These are phyloP conservation scores for Python bivittatus DNA, from an alignment of 2,113 vertebrate genomes.

Conservation along the genomic window DNA sequence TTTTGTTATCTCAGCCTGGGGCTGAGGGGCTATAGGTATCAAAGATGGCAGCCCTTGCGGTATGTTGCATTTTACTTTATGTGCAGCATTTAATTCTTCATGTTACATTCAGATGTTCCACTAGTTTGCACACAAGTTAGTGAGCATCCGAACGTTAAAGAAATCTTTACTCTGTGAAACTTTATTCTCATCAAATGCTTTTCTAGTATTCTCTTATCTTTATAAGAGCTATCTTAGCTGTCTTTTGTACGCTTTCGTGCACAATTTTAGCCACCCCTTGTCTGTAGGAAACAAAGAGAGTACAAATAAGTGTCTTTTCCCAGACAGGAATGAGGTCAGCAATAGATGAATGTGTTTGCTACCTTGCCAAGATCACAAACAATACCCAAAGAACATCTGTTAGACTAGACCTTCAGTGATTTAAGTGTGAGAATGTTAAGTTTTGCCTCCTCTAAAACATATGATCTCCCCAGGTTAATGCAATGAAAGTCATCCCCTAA, in stretches of 20 bases:
- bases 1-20: not conserved
- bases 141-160: not conserved
- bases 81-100: not conserved
- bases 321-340: not conserved
- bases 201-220: not conserved
- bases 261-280: not conserved
- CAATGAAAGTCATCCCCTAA: not conserved
- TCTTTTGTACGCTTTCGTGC: not conserved
- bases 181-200: not conserved
- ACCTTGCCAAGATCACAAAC: not conserved
- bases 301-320: not conserved
- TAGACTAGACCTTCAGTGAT: not conserved
- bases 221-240: not conserved
- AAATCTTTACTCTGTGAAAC: not conserved
- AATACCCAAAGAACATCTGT: not conserved
- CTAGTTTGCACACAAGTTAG: not conserved
- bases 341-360: not conserved
- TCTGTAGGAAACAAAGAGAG: not conserved
- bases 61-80: not conserved
- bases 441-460: not conserved
- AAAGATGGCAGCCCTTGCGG: not conserved
- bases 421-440: not conserved
- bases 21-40: not conserved
- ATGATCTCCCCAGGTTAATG: not conserved
- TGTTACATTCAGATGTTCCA: not conserved